Conservation (phyloP, 2,888 invertebrate species). For the Pimpla rufipes region DNA sequence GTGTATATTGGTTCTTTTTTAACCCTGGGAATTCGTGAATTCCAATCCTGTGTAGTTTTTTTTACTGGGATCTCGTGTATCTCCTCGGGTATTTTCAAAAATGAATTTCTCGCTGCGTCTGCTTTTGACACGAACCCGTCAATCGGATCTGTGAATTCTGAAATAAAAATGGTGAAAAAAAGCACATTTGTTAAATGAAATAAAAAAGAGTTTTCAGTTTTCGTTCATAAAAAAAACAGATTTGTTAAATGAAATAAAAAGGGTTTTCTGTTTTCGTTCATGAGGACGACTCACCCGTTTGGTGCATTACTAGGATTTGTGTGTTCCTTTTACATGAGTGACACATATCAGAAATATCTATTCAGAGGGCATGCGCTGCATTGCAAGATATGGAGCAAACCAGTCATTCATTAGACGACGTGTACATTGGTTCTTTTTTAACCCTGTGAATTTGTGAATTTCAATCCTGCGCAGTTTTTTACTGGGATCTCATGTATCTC, state of each 20-base stretch:
- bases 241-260: not conserved
- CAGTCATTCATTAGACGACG: not conserved
- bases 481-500: not conserved
- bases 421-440: not conserved
- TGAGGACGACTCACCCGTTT: not conserved
- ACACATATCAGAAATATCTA: not conserved
- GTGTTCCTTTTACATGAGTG: not conserved
- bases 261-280: not conserved
- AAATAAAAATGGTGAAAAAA: too few relatives aligned
- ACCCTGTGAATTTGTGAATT: not conserved
- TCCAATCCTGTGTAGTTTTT: too few relatives aligned
- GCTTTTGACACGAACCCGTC: too few relatives aligned
- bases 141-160: too few relatives aligned
- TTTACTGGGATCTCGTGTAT: too few relatives aligned
- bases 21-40: too few relatives aligned
- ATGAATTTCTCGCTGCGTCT: too few relatives aligned
- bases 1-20: not conserved
- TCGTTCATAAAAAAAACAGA: too few relatives aligned
- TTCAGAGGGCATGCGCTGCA: not conserved
- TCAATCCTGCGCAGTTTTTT: not conserved
- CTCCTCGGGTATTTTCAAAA: too few relatives aligned
- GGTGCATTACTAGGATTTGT: not conserved
- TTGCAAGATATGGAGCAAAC: not conserved
- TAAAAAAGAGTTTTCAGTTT: too few relatives aligned
- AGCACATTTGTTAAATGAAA: too few relatives aligned